Base-by-base conservation (phyloP, 2,113 vertebrate species). In the Alethe diademata region DNA sequence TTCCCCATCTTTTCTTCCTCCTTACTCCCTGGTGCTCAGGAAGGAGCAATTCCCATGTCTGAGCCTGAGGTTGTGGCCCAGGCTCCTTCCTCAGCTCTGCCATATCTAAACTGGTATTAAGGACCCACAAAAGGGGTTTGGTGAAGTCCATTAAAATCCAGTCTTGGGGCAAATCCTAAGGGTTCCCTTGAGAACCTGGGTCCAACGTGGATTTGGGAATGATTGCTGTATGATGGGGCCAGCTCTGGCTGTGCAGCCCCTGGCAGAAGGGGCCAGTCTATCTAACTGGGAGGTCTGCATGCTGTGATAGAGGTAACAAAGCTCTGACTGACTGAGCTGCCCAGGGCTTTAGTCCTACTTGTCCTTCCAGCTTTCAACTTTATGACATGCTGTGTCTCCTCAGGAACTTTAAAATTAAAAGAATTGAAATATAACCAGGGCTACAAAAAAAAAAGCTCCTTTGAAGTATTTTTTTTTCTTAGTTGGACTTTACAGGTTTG, bases 381-480 rank as follows among this genome's bases (percentile, higher is more conserved):
- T 73, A 93, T 94, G 82, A 83, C 74, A 74, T 80, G 36, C 53
- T 78, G n/a, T 75, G 70, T 74, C 83, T 92, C 85, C 89, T 90
- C 80, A 91, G 78, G 54, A 92, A 61, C 86, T 75, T 95, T 11
- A 91, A 76, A 86, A 88, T 94, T 76, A 56, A 76, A 91, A 89
- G 48, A 90, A 79, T 40, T 2, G 15, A 88, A 95, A 91, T 83
- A 82, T n/a, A 85, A 86, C 85, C 60, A 66, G 45, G 54, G 54
- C 40, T 78, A 70, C 36, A 24, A 35, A 56, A 62, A 35, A 35
- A 35, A 78, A 71, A 48, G 8, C 7, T 86, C 33, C 93, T 91
- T 94, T 95, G 89, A 92, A 79, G 81, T 94, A 18, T 58, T 73
- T 84, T 61, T 86, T 45, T 40, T 22, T 4, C 23, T 86, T 66